Conservation (phyloP, 2,888 invertebrate species). For the Parnassius orleans region DNA sequence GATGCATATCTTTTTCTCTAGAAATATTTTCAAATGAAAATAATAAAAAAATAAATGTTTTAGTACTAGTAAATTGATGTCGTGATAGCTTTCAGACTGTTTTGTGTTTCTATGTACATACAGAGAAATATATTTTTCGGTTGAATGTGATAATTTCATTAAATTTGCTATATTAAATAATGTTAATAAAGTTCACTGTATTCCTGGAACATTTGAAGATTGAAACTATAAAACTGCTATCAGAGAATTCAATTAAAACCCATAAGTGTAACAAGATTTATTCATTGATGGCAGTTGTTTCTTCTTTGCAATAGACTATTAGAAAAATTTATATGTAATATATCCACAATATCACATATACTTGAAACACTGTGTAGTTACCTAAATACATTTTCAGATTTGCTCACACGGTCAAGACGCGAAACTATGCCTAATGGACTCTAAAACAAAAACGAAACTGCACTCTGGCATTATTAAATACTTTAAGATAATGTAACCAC, state of each 20-base stretch:
- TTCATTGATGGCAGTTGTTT: slow-evolving; percentile 17
- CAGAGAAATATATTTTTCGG: slow-evolving; percentile 30
- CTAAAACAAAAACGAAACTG: slow-evolving; percentile 49
- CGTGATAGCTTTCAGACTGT: slow-evolving; percentile 63
- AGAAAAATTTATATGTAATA: slow-evolving; percentile 3
- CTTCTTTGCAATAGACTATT: slow-evolving; percentile 4
- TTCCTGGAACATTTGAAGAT: background rate
- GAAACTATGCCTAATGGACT: slow-evolving; percentile 41
- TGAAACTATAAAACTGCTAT: slow-evolving; percentile 4
- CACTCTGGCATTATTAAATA: slow-evolving; percentile 58
- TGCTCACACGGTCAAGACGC: slow-evolving; percentile 30
- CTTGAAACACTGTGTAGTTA: slow-evolving; percentile 6
- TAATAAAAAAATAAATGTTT: slow-evolving; percentile 57
- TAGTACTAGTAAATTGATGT: slow-evolving; percentile 72
- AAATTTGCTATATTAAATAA: background rate
- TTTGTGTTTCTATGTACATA: slow-evolving; percentile 44
- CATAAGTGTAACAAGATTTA: background rate
- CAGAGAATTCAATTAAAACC: slow-evolving; percentile 2
- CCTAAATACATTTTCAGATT: slow-evolving; percentile 19
- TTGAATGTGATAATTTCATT: slow-evolving; percentile 6
- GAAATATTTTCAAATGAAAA: slow-evolving; percentile 73
- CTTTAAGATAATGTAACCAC: slow-evolving; percentile 52
- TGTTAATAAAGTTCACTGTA: background rate
- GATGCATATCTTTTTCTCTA: slow-evolving; percentile 80
- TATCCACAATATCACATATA: slow-evolving; percentile 14